Base-by-base conservation (phyloP, 2,113 vertebrate genomes). In the Nothocercus nigrocapillus region DNA sequence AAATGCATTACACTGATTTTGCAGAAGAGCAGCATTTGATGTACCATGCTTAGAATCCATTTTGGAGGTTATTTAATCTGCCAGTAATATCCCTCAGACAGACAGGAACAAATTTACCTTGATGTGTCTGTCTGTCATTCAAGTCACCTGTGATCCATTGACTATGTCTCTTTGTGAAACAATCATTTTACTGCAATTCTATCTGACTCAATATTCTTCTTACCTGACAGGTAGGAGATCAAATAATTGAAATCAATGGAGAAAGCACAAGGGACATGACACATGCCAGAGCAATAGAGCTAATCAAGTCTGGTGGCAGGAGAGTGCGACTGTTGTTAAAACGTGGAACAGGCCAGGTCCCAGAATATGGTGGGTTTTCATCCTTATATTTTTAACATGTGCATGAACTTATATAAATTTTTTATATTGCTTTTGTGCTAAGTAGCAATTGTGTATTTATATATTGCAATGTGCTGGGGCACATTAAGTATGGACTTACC, bases 221-320 rank as follows among this genome's bases (percentile, higher is more conserved):
- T 91, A 89, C 91, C 91, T 95, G 95, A 92, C 98, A 99, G 99
- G 99, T 99, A 78, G 99, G 99, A 77, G 99, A 99, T 98, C 99
- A 99, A 96, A 99, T 99, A 98, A 99, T 99, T 88, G 99, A 99
- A 98, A 99, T 99, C 97, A 99, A 99, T 77, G 99, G 99, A 76
- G 99, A 99, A 96, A 99, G 97, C 98, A 99, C 99, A 73, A 98
- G 99, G 89, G 99, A 99, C 96, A 99, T 99, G 99, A 99, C 98
- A 34, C 99, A 99, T 28, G 98, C 98, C 97, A 98, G 98, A 93
- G 99, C 99, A 88, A 99, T 99, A 96, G 99, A 99, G 96, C 98
- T 99, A 96, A 99, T 99, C 98, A 99, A 99, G 94, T 99, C 99
- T 3, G 99, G 99, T 62, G 99, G 99, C 88, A 97, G 99, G 64